Base-by-base conservation (phyloP, 2,797 vertebrate genomes). In the Chaetodon trifasciatus region DNA sequence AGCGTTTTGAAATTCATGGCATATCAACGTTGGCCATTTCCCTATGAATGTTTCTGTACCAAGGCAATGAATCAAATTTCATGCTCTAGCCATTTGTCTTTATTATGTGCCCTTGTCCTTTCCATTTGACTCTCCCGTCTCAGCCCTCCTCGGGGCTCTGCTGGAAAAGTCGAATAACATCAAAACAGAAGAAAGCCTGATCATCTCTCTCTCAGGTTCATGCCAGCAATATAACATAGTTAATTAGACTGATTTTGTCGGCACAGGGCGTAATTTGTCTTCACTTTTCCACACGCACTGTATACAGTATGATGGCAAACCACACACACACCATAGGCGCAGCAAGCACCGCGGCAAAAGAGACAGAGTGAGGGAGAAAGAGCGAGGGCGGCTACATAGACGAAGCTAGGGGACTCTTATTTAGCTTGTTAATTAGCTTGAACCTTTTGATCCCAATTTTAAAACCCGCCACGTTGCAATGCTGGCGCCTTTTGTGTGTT, bases 361-460 rank as follows among this genome's bases (percentile, higher is more conserved):
- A 81, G 76, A 70, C 15, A 44, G 72, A 67, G 56, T 24, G 58
- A 78, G 74, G 61, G 73, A 71, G 60, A 49, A 63, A 68, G 78
- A 70, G 82, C 28, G 69, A 80, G 70, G 75, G 72, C 79, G 70
- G 82, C 76, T 88, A 70, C 87, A 79, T 65, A 79, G 89, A 90
- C 35, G 84, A 91, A 87, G 93, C 88, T 85, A 61, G 81, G 87
- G 90, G 93, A 94, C 86, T 93, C 91, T 94, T 94, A 94, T 96
- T 95, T 95, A 94, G 95, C 91, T 94, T 93, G 93, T 94, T 96
- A 96, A 96, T 96, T 96, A 95, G 94, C 95, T 92, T 81, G 65
- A 93, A 95, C 95, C 94, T 95, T 96, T 96, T 95, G 94, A 96
- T 95, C 95, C 94, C 92, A 94, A 95, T 96, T 95, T 95, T 91